These are phyloP conservation scores for Microctonus aethiopoides DNA, from an alignment of 2,888 invertebrate genomes.

Conservation along the genomic window DNA sequence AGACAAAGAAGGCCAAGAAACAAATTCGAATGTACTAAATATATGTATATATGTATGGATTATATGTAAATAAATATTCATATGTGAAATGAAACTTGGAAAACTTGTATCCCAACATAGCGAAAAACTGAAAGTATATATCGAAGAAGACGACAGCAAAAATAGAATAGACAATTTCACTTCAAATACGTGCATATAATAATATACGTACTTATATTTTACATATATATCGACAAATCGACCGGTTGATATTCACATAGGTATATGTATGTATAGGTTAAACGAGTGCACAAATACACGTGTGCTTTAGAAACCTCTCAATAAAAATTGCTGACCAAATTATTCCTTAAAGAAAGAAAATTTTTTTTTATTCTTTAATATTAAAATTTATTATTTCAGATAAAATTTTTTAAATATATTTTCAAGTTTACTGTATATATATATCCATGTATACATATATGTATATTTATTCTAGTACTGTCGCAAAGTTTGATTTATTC, in stretches of 20 bases:
- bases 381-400: too few relatives aligned
- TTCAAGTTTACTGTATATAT: too few relatives aligned
- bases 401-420: too few relatives aligned
- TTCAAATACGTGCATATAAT: not conserved
- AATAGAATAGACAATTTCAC: not conserved
- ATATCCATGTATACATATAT: not conserved
- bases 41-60: not conserved
- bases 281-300: too few relatives aligned
- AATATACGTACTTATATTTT: too few relatives aligned
- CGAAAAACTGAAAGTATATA: too few relatives aligned
- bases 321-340: not conserved
- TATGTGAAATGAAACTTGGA: not conserved
- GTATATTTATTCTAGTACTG: not conserved
- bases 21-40: slow-evolving; percentile 8
- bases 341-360: not conserved
- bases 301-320: too few relatives aligned
- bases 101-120: too few relatives aligned
- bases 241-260: not conserved
- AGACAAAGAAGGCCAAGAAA: slow-evolving; percentile 1
- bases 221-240: not conserved
- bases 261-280: not conserved
- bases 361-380: too few relatives aligned
- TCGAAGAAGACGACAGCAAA: not conserved
- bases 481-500: not conserved
- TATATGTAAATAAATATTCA: too few relatives aligned